Evolutionary conservation across 2,113 vertebrate genomes (phyloP).

Genomic region (Microcebus tavaratra): DNA sequence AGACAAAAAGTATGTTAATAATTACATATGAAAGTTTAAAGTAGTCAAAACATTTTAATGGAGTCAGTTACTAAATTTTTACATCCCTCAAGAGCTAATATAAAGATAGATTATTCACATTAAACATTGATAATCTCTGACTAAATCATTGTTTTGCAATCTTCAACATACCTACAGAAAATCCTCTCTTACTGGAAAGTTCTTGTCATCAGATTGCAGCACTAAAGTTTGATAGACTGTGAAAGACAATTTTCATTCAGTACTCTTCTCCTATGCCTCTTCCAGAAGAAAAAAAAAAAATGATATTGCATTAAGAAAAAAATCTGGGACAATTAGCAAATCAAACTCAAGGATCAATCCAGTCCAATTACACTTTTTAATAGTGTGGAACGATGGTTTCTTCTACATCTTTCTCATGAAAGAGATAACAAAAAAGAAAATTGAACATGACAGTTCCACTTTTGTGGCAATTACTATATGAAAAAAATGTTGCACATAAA

Average conservation of each 20-base stretch:
- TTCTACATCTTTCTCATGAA: conserved; percentile 20
- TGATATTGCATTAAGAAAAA: not conserved
- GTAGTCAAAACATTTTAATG: not conserved
- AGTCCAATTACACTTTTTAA: conserved; percentile 54
- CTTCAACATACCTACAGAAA: not conserved
- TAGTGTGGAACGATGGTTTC: not conserved
- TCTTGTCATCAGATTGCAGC: not conserved
- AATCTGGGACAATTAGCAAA: conserved; percentile 54
- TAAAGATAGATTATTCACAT: not conserved
- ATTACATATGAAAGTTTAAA: not conserved
- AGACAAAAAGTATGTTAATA: not conserved
- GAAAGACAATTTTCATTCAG: conserved; percentile 54
- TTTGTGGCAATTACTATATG: conserved; percentile 44
- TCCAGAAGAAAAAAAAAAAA: not conserved
- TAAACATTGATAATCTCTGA: not conserved
- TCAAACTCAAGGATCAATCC: conserved; percentile 23
- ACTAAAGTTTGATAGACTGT: not conserved
- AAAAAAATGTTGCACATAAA: conserved; percentile 33
- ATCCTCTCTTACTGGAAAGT: not conserved
- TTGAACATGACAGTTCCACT: conserved; percentile 51
- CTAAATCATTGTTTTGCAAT: not conserved
- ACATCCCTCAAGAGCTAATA: not conserved
- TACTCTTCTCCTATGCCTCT: not conserved
- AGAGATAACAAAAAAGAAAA: conserved; percentile 51
- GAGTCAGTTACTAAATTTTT: not conserved